Evolutionary conservation across 2,888 invertebrate species (phyloP).

Genomic region (Odontocolon sp.): DNA sequence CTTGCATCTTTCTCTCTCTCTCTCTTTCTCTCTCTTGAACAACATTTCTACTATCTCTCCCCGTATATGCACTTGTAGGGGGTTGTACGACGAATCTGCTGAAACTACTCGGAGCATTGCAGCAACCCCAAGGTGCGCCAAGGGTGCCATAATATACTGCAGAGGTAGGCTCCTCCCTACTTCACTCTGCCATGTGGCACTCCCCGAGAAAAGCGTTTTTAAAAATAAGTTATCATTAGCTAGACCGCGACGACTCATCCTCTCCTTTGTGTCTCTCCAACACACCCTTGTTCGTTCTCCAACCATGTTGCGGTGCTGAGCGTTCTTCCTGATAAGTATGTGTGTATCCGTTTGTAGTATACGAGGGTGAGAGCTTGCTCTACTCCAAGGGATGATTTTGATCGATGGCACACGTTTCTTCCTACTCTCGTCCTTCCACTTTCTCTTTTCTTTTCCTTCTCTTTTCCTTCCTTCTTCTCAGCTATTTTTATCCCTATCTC

Average conservation of each 20-base stretch:
- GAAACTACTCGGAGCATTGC: constrained; percentile 21
- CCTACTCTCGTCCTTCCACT: constrained; percentile 12
- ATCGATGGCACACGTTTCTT: constrained; percentile 64
- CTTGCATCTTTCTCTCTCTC: constrained; percentile 25
- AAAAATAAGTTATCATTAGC: constrained; percentile 64
- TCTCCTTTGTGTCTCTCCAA: not conserved
- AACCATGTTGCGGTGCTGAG: not conserved
- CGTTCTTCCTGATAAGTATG: not conserved
- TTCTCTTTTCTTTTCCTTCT: constrained; percentile 29
- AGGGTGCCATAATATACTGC: constrained; percentile 14
- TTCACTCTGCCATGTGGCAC: not conserved
- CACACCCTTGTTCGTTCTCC: not conserved
- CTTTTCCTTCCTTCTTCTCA: constrained; percentile 5
- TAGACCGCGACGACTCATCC: constrained; percentile 1
- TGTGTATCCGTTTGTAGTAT: constrained; percentile 1
- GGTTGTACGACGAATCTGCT: constrained; percentile 18
- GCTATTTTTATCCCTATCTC: no score
- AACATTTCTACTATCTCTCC: no score
- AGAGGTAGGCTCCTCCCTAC: not conserved
- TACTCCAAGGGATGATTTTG: constrained; percentile 61
- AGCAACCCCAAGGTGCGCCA: not conserved
- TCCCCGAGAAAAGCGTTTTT: constrained; percentile 37
- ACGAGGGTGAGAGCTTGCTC: not conserved
- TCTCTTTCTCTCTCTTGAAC: not conserved
- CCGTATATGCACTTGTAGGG: constrained; percentile 11